Base-by-base conservation (phyloP, 92 coral and sea anemone species). In the Phenganax subtilis region DNA sequence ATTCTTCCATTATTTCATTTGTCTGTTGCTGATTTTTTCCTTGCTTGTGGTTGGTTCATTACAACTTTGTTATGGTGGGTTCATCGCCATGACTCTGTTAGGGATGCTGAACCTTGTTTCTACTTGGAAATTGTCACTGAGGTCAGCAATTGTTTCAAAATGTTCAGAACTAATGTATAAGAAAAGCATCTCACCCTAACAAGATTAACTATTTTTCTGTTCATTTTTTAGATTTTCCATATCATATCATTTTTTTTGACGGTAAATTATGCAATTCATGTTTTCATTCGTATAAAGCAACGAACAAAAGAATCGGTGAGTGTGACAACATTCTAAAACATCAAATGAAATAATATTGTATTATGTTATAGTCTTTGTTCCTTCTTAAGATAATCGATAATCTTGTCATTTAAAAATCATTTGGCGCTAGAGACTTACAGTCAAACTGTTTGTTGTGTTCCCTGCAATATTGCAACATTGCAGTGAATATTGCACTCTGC, bases 191-290 rank as follows among this genome's bases (percentile, higher is more conserved):
- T 14, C 11, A 25, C 10, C 37, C 37, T 2, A 14, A 14, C 37
- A 0, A 5, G 44, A 7, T 63, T 66, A 25, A 31, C 9, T 51
- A 56, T 27, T 57, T 28, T 27, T 75, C 27, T 0, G 64, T 51
- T 25, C 73, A 25, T 72, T 68, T 17, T 69, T 65, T 60, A 93
- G 98, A 70, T 88, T 25, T 91, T 90, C 67, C 90, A 92, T 56
- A 77, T 93, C 27, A 87, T 90, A 57, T 88, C 98, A 1, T 93
- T 93, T 88, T 90, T 93, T 68, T 76, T 93, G 85, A 93, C 98
- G n/a, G 91, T 88, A 83, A 93, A 93, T 80, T 93, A 93, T 84
- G 97, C 92, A 8, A 67, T 88, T 25, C 90, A 86, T 88, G 98
- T 92, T 66, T 91, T 80, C 60, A 72, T 90, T 65, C 70, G 97